Base-by-base conservation (phyloP, 2,888 invertebrate species). In the Euclidia mi region DNA sequence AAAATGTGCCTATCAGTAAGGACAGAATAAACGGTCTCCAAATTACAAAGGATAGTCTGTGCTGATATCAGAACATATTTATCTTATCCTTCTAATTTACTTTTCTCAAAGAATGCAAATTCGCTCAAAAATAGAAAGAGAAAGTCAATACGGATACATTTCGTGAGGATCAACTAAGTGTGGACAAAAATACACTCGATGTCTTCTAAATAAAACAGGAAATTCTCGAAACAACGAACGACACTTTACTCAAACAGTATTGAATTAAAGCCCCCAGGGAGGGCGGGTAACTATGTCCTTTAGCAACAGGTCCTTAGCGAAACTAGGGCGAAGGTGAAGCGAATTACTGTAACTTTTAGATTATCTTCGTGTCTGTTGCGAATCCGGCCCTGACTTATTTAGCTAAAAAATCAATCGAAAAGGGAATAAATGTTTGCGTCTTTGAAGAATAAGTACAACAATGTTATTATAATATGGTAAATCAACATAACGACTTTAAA, bases 291-390 rank as follows among this genome's bases (percentile, higher is more conserved):
- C 73, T 78, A 64, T 72, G 52, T 78, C 74, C 83, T 79, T 46
- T 78, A 85, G 90, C 91, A 91, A 91, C 91, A 91, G 90, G 91
- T 91, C 78, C 82, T 81, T 79, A 82, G 78, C 78, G 74, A 81
- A 84, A 87, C 80, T 84, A 76, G 76, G 67, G 62, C 66, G 42
- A 65, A 71, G 60, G 75, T 75, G 48, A 65, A 47, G 47, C 40
- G 43, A 57, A 70, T 65, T 58, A 53, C 63, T 63, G 56, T 50
- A 49, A 58, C 32, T 70, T 56, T 65, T 42, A 35, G 45, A 59
- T 71, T 67, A 67, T 51, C 35, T 52, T 38, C 17, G 29, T 28
- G 38, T 49, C 35, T 51, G 28, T 31, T 34, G n/a, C 41, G 52
- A 25, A 40, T 20, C n/a, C 18, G 11, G 2, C 7, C 18, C 18